These are phyloP conservation scores for Nematolebias whitei DNA, from an alignment of 2,113 vertebrate genomes.

Conservation along the genomic window DNA sequence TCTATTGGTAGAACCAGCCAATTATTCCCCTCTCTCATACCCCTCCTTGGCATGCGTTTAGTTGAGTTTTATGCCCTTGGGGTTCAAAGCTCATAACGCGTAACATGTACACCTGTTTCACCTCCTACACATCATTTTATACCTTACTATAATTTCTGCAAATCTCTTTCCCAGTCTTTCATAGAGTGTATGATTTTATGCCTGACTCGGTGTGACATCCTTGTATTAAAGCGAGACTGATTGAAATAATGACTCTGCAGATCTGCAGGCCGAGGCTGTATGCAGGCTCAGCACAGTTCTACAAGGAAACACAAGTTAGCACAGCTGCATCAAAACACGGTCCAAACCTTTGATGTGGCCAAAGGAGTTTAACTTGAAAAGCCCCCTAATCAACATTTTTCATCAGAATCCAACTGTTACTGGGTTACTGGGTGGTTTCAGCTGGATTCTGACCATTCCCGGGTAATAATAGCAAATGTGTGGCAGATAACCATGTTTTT, in stretches of 20 bases:
- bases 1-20: slow-evolving; percentile 57
- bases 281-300: slow-evolving; percentile 8
- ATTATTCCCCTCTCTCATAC: slow-evolving; percentile 61
- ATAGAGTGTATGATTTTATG: slow-evolving; percentile 25
- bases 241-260: slow-evolving; percentile 53
- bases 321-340: background rate
- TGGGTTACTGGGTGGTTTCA: no score
- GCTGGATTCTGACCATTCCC: no score
- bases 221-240: slow-evolving; percentile 44
- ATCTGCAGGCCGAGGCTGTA: slow-evolving; percentile 30
- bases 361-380: no score
- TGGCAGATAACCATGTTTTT: no score
- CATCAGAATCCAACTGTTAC: no score
- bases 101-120: slow-evolving; percentile 19
- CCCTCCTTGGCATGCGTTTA: slow-evolving; percentile 29
- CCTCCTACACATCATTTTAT: slow-evolving; percentile 24
- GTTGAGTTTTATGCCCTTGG: slow-evolving; percentile 47
- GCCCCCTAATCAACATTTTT: no score
- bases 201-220: slow-evolving; percentile 41
- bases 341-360: background rate
- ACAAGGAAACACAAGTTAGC: slow-evolving; percentile 20
- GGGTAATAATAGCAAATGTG: no score
- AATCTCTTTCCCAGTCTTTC: slow-evolving; percentile 15
- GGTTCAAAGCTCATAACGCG: slow-evolving; percentile 28
- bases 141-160: slow-evolving; percentile 33